A percentile compares a stretch with the other conserved stretches of the same genome.
These are phyloP conservation scores for Serranochromis macrocephalus DNA, from an alignment of 2,113 vertebrate genomes.

Conservation along the genomic window DNA sequence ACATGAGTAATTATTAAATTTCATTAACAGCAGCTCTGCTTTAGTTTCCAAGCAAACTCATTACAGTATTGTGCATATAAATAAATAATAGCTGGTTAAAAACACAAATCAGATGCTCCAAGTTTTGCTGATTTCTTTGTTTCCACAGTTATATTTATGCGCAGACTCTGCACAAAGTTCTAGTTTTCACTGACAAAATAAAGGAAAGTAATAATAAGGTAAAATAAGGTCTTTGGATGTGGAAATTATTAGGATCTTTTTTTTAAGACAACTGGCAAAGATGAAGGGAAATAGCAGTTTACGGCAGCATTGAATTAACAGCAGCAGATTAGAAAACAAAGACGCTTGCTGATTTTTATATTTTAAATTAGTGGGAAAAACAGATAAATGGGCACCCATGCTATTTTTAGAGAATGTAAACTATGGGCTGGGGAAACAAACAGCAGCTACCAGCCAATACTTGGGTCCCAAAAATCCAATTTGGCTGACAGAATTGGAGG, in stretches of 20 bases:
- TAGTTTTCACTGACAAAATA: not conserved
- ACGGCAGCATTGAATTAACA: not conserved
- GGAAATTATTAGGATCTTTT: not conserved
- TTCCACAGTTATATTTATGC: not conserved
- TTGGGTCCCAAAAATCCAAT: conserved; percentile 1
- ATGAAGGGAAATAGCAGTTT: not conserved
- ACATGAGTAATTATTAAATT: not conserved
- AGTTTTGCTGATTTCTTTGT: not conserved
- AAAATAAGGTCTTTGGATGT: not conserved
- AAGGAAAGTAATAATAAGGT: not conserved
- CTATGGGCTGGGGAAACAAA: not conserved
- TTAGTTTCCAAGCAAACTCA: not conserved
- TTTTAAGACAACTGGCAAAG: not conserved
- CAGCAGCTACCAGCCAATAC: not conserved
- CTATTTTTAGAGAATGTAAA: not conserved
- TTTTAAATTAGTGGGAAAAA: not conserved
- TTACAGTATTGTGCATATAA: not conserved
- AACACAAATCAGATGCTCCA: not conserved
- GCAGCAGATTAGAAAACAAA: not conserved
- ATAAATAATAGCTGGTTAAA: not conserved
- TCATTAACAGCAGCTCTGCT: not conserved
- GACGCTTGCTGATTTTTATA: not conserved
- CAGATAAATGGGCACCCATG: accelerated
- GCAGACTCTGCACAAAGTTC: not conserved
- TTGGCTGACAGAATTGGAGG: not conserved